These are phyloP conservation scores for Junonia oenone DNA, from an alignment of 2,888 invertebrate species.

Conservation along the genomic window DNA sequence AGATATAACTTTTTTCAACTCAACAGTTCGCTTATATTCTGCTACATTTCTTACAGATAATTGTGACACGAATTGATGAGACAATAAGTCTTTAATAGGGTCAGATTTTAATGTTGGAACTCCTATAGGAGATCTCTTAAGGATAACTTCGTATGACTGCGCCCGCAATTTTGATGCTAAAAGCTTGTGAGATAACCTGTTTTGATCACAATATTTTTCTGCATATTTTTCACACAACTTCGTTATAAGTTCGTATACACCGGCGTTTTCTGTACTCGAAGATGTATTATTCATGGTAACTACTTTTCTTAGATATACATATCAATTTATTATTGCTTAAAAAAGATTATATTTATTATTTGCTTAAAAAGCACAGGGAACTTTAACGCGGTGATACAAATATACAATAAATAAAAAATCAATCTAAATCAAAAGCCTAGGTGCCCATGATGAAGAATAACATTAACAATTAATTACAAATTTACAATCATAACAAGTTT, in stretches of 20 bases:
- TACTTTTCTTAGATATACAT: background rate
- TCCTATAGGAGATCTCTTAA: constrained; percentile 53
- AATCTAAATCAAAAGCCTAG: no score
- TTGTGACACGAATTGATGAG: constrained; percentile 54
- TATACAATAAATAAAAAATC: no score
- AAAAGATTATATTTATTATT: background rate
- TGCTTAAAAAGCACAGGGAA: background rate
- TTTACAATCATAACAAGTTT: no score
- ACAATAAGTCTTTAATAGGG: constrained; percentile 56
- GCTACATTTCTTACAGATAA: constrained; percentile 58
- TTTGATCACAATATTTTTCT: constrained; percentile 47
- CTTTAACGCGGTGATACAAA: no score
- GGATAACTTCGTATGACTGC: constrained; percentile 60
- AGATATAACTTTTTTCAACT: constrained; percentile 55
- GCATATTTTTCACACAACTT: constrained; percentile 60
- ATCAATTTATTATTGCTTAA: no score
- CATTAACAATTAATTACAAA: no score
- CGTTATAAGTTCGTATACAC: constrained; percentile 62
- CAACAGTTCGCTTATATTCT: constrained; percentile 53
- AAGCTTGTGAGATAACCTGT: constrained; percentile 48
- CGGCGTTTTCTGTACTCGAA: constrained; percentile 36
- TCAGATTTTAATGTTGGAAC: constrained; percentile 42
- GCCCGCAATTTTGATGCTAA: constrained; percentile 59
- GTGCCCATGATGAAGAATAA: no score
- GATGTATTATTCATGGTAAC: background rate